A percentile compares a stretch with the other conserved stretches of the same genome.
Evolutionary conservation across 2,113 vertebrate species (phyloP).

Genomic region (Gallinago media): DNA sequence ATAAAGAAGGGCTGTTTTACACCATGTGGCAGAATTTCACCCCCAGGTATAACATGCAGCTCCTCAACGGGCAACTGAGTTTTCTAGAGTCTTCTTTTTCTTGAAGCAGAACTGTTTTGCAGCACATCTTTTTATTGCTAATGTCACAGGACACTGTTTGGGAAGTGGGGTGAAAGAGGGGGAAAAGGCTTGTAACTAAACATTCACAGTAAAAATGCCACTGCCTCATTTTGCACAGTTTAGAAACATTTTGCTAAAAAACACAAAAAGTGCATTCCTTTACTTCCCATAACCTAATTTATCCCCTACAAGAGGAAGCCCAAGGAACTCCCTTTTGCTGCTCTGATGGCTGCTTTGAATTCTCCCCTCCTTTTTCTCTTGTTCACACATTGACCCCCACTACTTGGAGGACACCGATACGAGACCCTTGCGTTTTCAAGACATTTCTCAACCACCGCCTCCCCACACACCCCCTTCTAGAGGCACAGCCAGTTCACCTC

Average conservation of each 20-base stretch:
- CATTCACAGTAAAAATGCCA: neutral
- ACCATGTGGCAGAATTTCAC: neutral
- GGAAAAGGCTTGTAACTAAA: neutral
- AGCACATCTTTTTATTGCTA: neutral
- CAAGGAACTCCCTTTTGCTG: neutral
- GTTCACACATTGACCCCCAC: neutral
- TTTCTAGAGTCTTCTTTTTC: neutral
- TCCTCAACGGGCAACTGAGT: neutral
- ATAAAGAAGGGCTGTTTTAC: neutral
- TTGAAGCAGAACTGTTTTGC: neutral
- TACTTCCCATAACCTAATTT: neutral
- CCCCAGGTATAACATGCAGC: neutral
- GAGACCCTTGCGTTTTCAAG: neutral
- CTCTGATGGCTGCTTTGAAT: neutral
- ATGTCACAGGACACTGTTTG: neutral
- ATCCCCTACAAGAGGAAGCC: neutral
- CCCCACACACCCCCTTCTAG: rapidly evolving
- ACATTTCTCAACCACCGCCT: neutral
- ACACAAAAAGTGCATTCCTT: neutral
- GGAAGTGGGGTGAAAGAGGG: neutral
- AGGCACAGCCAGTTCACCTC: rapidly evolving
- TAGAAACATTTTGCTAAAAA: neutral
- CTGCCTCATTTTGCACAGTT: neutral
- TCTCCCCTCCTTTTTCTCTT: neutral
- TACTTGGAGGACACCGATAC: neutral